Evolutionary conservation across 2,888 invertebrate genomes (phyloP), one percentile per base, ranked within the genome.

Genomic region (Troides aeacus): DNA sequence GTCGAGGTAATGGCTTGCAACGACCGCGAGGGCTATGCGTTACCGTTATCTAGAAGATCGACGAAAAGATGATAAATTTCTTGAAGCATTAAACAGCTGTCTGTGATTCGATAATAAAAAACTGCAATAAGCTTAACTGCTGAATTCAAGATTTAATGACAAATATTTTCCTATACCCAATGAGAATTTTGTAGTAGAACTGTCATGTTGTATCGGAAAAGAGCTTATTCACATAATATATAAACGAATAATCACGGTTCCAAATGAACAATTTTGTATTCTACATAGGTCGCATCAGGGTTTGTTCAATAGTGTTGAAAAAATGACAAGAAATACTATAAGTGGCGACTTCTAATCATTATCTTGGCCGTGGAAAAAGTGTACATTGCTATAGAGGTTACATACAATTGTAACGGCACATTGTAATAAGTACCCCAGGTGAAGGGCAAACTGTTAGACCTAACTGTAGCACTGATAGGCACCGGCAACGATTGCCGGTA

Each of bases 1-100:
- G 66, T 62, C 64, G 71, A 72, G 70, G 69, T 73, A 76, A 74
- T 72, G 62, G 72, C 69, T 65, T 60, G 60, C 46, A 50, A 68
- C 59, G 56, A 61, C 36, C 63, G 60, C 42, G 23, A 58, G 60
- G 56, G 62, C 57, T 58, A 58, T 23, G 58, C 56, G 3, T 60
- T 70, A 66, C 66, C 66, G 66, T 66, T 66, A 66, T 59, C 53
- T 8, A 30, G n/a, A 36, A 46, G 58, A 46, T 58, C 57, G 39
- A 57, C 57, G 21, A 57, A 57, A 57, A 21, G n/a, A 21, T 21
- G 50, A 15, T 50, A 17, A 50, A 50, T 50, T 39, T 50, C 10
- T 50, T 30, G 30, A 30, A 15, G 5, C 50, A 50, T 50, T 15
- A 5, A 50, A 50, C 18, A 50, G 50, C 50, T 50, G 2, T 50